Percentiles rank a stretch among this genome's conserved stretches.
These are phyloP conservation scores for Ophonus ardosiacus DNA, from an alignment of 2,888 invertebrate genomes.

Conservation along the genomic window DNA sequence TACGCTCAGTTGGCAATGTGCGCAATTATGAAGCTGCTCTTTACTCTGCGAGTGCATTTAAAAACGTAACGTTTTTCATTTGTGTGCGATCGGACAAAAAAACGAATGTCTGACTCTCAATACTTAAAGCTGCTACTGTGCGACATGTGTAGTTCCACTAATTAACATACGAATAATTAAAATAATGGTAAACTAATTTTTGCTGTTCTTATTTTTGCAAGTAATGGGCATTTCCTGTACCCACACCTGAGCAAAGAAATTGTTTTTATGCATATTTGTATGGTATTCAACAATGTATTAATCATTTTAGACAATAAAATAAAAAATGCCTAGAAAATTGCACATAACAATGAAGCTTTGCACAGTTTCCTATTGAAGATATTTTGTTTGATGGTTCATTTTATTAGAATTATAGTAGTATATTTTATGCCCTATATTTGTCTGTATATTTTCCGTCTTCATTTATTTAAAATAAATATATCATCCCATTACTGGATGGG, in stretches of 20 bases:
- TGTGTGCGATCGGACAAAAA: conserved; percentile 43
- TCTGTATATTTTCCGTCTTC: no score
- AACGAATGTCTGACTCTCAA: conserved; percentile 27
- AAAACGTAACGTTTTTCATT: conserved; percentile 47
- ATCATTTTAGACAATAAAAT: background rate
- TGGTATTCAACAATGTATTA: background rate
- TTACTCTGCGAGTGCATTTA: conserved; percentile 30
- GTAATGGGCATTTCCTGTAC: conserved; percentile 43
- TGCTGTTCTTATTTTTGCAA: conserved; percentile 28
- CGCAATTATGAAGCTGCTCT: conserved; percentile 33
- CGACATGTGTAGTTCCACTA: conserved; percentile 48
- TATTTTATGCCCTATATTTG: no score
- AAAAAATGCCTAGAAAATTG: no score
- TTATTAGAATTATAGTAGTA: no score
- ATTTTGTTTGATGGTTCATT: no score
- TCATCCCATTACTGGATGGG: no score
- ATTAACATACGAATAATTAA: conserved; percentile 56
- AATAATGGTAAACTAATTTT: conserved; percentile 55
- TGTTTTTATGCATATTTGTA: background rate
- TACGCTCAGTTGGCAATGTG: conserved; percentile 38
- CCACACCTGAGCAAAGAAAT: conserved; percentile 11
- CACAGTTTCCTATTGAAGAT: no score
- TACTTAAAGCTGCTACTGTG: conserved; percentile 54
- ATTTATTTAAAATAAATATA: no score
- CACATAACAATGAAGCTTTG: no score